Base-by-base conservation (phyloP, 2,888 invertebrate species). In the Ashinkailepas kermadecensis region DNA sequence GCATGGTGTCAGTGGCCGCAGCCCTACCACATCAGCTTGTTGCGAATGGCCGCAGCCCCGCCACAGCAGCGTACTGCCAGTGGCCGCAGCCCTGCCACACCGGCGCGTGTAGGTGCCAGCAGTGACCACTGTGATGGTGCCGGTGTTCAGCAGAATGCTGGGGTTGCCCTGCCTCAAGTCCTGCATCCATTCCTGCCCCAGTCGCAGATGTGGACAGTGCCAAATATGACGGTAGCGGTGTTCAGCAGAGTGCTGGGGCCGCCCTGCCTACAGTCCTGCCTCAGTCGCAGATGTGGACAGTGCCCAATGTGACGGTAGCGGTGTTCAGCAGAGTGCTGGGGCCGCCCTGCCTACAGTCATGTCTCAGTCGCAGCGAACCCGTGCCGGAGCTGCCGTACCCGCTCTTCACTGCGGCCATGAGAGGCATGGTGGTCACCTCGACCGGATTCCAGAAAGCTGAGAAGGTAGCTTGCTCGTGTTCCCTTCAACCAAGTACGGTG, bases 371-470 rank as follows among this genome's bases (percentile, higher is more conserved):
- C 85, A 91, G 91, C 21, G 90, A 91, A 85, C 89, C 92, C 0
- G 92, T 96, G 84, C 96, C 96, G 0, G 90, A 92, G 81, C 92
- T 91, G 10, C 90, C 90, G 0, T 92, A 91, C 85, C 95, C 96
- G 0, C 91, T 96, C 1, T 95, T 91, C 86, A 94, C 93, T 56
- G 90, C 94, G 80, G 93, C 95, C 0, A 95, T 97, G 96, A 89
- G 91, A 84, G 90, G 91, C 39, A 87, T 93, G 56, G 89, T 92
- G 11, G 88, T 95, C 57, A 92, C 92, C 7, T 90, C 91, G 23
- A 93, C 93, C 83, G 88, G 88, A 85, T 85, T 89, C 74, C 86
- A 89, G n/a, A 87, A 88, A 81, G 85, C 86, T 7, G 87, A 87
- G 81, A 91, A 91, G 85, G 91, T 88, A 57, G 25, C 80, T 82